Percentiles rank a stretch among this genome's conserved stretches.
Conservation (phyloP, 1,140 invertebrate genomes). For the Euschistus heros region DNA sequence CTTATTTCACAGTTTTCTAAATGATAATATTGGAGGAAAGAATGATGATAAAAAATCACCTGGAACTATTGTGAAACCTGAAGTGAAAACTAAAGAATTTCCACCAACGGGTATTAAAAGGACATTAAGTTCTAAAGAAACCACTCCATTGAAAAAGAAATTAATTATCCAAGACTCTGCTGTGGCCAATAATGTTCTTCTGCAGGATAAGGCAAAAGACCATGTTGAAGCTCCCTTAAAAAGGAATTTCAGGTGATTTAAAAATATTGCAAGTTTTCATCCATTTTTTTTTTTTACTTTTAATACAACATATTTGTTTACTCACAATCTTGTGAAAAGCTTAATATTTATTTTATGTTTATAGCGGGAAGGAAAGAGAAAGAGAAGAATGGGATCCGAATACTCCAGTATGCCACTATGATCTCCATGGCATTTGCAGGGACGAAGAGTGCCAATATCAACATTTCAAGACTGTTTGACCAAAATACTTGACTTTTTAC, state of each 20-base stretch:
- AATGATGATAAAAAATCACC: not conserved
- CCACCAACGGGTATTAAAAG: no score
- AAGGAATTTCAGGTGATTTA: not conserved
- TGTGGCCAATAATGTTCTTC: not conserved
- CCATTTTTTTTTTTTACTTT: not conserved
- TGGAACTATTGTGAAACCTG: no score
- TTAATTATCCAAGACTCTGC: no score
- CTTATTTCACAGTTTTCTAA: not conserved
- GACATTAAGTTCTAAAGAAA: no score
- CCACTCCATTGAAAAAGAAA: no score
- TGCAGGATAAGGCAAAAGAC: not conserved
- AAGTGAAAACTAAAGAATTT: no score
- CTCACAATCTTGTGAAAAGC: no score
- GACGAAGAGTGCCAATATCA: slow-evolving; percentile 24
- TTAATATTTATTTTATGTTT: not conserved
- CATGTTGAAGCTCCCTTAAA: not conserved
- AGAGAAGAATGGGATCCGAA: slow-evolving; percentile 16
- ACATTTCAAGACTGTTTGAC: slow-evolving; percentile 15
- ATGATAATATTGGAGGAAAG: not conserved
- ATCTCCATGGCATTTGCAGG: slow-evolving; percentile 21
- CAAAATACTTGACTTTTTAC: not conserved
- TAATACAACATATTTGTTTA: not conserved
- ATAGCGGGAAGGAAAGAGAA: slow-evolving; percentile 1
- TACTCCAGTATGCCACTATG: slow-evolving; percentile 20
- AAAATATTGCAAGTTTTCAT: not conserved